Evolutionary conservation across 2,113 vertebrate genomes (phyloP).

Genomic region (Petrocephalus zakoni): DNA sequence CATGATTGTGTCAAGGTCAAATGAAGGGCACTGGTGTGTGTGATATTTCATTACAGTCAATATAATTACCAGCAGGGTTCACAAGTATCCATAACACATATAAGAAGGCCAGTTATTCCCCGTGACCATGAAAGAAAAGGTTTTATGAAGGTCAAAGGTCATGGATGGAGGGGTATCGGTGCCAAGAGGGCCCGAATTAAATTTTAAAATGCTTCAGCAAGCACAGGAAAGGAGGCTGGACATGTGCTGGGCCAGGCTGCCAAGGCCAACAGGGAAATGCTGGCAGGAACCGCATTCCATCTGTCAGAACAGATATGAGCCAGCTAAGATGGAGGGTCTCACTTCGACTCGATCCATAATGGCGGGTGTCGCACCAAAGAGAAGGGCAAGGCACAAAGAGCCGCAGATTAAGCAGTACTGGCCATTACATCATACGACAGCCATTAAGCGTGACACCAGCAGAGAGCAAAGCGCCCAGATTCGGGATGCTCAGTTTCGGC

Average conservation of each 20-base stretch:
- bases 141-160: neutral
- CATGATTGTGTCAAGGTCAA: neutral
- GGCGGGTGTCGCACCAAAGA: neutral
- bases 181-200: neutral
- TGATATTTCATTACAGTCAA: neutral
- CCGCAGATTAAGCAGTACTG: neutral
- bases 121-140: neutral
- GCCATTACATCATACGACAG: neutral
- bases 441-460: neutral
- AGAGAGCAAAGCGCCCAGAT: neutral
- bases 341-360: neutral
- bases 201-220: neutral
- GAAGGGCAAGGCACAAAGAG: neutral
- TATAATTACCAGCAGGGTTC: neutral
- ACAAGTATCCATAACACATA: neutral
- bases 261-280: conserved; percentile 8
- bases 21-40: neutral
- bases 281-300: neutral
- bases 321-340: neutral
- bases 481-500: neutral
- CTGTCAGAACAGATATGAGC: neutral
- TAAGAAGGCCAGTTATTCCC: neutral
- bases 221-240: conserved; percentile 12
- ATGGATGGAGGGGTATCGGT: neutral
- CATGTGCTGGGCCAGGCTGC: neutral